Base-by-base conservation (phyloP, 2,797 vertebrate species). In the Microhierax caerulescens region DNA sequence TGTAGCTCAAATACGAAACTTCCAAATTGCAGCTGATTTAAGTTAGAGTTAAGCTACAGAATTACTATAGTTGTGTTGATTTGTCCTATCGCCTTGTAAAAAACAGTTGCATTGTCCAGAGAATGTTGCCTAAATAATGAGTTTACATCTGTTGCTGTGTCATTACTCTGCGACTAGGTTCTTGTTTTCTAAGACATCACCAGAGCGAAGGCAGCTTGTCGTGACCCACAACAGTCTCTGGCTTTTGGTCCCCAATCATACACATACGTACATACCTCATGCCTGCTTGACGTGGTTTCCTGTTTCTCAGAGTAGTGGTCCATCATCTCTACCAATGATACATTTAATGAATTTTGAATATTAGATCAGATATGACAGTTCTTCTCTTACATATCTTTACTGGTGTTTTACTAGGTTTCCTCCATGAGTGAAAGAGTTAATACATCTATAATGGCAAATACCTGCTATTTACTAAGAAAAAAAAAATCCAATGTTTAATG, bases 351-450 rank as follows among this genome's bases (percentile, higher is more conserved):
- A 10, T 47, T 86, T 79, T 54, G 8, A 63, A 12, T 68, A 10
- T 22, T 9, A 1, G 23, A 10, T n/a, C 4, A 79, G 78, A 43
- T 43, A 20, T 4, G 7, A 1, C 17, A 36, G 9, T 27, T 39
- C 3, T 53, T 74, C 7, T 7, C 0, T 10, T 74, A 2, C 27
- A 2, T 15, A 1, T 18, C 7, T 64, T 56, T 13, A 11, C 7
- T 51, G 43, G 4, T 61, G 10, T 23, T 84, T 57, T 72, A 14
- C 6, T 23, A 22, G 9, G 5, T 59, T 67, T 82, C 16, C 80
- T 78, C n/a, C 13, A 8, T 0, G 1, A 45, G 10, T n/a, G 28
- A 25, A 18, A 59, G 18, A 50, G 10, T 19, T 23, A 5, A 22
- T 65, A 2, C 1, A 2, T 15, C 13, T 48, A 1, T 67, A 43